A percentile compares a stretch with the other conserved stretches of the same genome.
phyloP scores from a whole-genome alignment of 2,797 vertebrate genomes.

The Huso huso region DNA sequence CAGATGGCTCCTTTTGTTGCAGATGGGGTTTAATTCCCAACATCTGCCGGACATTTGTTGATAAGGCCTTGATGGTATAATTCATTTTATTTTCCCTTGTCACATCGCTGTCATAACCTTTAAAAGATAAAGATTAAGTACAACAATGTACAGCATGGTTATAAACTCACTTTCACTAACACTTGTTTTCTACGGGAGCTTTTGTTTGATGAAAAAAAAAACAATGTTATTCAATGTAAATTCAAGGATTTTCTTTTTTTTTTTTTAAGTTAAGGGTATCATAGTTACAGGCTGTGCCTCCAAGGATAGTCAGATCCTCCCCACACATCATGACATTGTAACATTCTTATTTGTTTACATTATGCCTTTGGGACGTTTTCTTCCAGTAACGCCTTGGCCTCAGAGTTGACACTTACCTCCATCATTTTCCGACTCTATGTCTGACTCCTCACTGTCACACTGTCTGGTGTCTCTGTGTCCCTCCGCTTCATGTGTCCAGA shows the following conservation, averaged over 20 bases:
- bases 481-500: constrained; percentile 86
- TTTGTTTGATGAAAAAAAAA: too few relatives aligned
- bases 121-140: constrained; percentile 8
- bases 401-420: constrained; percentile 63
- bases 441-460: constrained; percentile 94
- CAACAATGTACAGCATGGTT: too few relatives aligned
- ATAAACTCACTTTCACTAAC: neutral
- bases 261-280: too few relatives aligned
- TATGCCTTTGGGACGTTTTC: constrained; percentile 7
- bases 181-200: constrained; percentile 9
- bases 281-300: too few relatives aligned
- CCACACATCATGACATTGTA: neutral
- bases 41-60: constrained; percentile 89
- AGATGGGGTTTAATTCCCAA: constrained; percentile 90
- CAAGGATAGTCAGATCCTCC: too few relatives aligned
- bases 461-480: constrained; percentile 73
- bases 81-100: constrained; percentile 91
- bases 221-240: too few relatives aligned
- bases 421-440: constrained; percentile 92
- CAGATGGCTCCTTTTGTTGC: constrained; percentile 87
- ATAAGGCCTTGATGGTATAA: constrained; percentile 98
- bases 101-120: constrained; percentile 97
- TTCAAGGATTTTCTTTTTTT: too few relatives aligned
- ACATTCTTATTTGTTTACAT: constrained; percentile 6
- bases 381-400: neutral